Conservation (phyloP, 2,113 vertebrate genomes). For the Ancistrus triradiatus region DNA sequence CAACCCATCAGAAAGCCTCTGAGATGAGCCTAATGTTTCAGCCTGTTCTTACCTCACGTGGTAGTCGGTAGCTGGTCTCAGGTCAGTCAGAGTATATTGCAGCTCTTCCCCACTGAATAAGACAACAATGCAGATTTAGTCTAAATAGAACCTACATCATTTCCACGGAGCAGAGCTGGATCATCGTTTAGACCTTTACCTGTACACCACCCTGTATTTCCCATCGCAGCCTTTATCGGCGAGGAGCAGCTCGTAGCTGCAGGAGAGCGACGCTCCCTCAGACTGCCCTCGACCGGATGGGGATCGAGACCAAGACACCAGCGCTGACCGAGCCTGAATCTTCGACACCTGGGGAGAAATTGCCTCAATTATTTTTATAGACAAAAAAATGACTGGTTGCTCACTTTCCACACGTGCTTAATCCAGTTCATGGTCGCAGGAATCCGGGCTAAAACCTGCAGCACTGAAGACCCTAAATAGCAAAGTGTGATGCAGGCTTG, state of each 20-base stretch:
- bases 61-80: conserved; percentile 84
- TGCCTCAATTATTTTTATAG: too few species aligned
- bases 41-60: conserved; percentile 74
- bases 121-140: conserved; percentile 1
- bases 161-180: too few species aligned
- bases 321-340: conserved; percentile 74
- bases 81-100: conserved; percentile 81
- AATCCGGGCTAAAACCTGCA: too few species aligned
- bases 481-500: too few species aligned
- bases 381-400: too few species aligned
- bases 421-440: too few species aligned
- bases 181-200: conserved; percentile 58
- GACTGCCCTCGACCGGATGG: conserved; percentile 65
- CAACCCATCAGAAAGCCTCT: not conserved
- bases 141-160: not conserved
- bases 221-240: conserved; percentile 81
- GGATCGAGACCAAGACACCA: conserved; percentile 77
- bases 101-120: conserved; percentile 80
- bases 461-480: too few species aligned
- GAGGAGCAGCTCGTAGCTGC: conserved; percentile 80
- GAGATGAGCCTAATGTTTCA: not conserved
- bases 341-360: conserved; percentile 74
- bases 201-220: conserved; percentile 83
- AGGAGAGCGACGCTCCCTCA: conserved; percentile 70
- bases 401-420: too few species aligned